Base-by-base conservation (phyloP, 2,797 vertebrate genomes). In the Amblyraja radiata region DNA sequence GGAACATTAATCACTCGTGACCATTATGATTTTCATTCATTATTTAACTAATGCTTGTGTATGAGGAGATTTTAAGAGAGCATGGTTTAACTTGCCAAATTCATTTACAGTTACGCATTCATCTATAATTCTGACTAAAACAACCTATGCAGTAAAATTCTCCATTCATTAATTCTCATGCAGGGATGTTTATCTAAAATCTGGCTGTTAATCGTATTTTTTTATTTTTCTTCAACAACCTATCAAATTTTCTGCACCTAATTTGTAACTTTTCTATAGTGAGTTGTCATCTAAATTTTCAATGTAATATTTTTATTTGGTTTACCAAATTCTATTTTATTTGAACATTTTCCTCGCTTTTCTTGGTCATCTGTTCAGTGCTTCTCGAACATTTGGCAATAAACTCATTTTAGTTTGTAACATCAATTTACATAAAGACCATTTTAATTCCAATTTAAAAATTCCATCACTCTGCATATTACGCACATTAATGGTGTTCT, bases 111-210 rank as follows among this genome's bases (percentile, higher is more conserved):
- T 92, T 92, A 46, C 1, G 32, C 18, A 39, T 36, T 32, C 63
- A 71, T 90, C 16, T 25, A 28, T 92, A 74, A 92, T 58, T 74
- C 76, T 54, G 25, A 92, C 71, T 74, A 76, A 92, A 74, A 9
- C 90, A 91, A 91, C 46, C 23, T 10, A 91, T 36, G 9, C 25
- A 21, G 58, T 23, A 92, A 92, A 76, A 74, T 76, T 7, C 39
- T 54, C 39, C 36, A 92, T 74, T 80, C 21, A 68, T 88, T 14
- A 21, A 76, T 92, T 74, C 25, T n/a, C 9, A 54, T 58, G 46
- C 39, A 92, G 46, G 32, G 32, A 68, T 91, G 86, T 90, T 68
- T 36, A 36, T 91, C 88, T 91, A 73, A 91, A 92, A 54, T 25
- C 23, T 74, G 68, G 5, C 46, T 6, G 23, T 76, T 25, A 74